Evolutionary conservation across 2,888 invertebrate genomes (phyloP), one percentile per base, ranked within the genome.

Genomic region (Drosophila glabriapex): DNA sequence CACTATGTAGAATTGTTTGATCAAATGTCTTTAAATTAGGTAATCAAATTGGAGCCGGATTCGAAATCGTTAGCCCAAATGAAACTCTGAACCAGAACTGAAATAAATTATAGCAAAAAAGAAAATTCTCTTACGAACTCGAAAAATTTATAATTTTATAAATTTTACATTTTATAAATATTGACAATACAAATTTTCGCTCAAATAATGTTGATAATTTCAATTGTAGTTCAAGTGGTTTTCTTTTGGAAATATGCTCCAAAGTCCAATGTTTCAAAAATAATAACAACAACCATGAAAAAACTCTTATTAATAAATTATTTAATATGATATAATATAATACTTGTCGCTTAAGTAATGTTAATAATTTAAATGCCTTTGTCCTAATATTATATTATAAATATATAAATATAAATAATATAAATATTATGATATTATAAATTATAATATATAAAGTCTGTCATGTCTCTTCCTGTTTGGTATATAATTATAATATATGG

Each of bases 81-180:
- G 14, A 46, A 7, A 14, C 2, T 46, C 0, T 2, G 46, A 46
- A 14, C 7, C 22, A 14, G 43, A 43, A 43, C 2, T 14, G 43
- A 46, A 22, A 14, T 14, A 46, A 46, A 14, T 22, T 22, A 22
- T 3, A 14, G 0, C 10, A 3, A 9, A 14, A 43, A 14, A 0
- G 2, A 6, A n/a, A 41, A 41, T 12, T 12, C 0, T 22, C 10
- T 43, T 12, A 43, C 1, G 9, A 1, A 6, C 1, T 3, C 0
- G n/a, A 12, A n/a, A 41, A n/a, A 12, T 43, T 0, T 3, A 1
- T 43, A 6, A 5, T n/a, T n/a, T n/a, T n/a, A n/a, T n/a, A n/a
- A n/a, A n/a, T n/a, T n/a, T n/a, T n/a, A n/a, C 12, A 43, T 14
- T 22, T 6, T 43, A 1, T 14, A 43, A 22, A 22, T 22, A 43